Conservation (phyloP, 1,140 invertebrate genomes). For the Calliopsis andreniformis region DNA sequence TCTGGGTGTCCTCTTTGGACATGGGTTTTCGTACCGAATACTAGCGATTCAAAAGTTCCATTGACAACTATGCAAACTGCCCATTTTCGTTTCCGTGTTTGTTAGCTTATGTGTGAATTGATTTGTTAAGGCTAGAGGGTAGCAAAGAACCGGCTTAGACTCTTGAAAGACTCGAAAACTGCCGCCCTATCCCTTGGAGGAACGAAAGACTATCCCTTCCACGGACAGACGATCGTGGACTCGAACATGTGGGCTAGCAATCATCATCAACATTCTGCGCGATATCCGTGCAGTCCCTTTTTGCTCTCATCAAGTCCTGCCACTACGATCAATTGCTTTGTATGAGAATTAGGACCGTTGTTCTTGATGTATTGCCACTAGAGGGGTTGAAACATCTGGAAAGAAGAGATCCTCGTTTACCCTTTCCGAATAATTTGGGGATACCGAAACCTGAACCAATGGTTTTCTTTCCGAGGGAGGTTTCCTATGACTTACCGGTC, state of each 20-base stretch:
- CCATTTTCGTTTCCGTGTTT: slow-evolving; percentile 72
- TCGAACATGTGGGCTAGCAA: slow-evolving; percentile 73
- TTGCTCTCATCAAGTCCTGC: slow-evolving; percentile 53
- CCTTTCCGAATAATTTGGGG: slow-evolving; percentile 15
- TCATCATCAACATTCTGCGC: slow-evolving; percentile 69
- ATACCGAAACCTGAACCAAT: no score
- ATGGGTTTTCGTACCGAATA: not conserved
- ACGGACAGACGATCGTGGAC: slow-evolving; percentile 59
- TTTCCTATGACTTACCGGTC: not conserved
- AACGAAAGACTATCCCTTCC: slow-evolving; percentile 28
- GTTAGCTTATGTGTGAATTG: slow-evolving; percentile 78
- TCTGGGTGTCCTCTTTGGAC: not conserved
- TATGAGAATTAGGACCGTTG: slow-evolving; percentile 30
- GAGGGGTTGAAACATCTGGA: slow-evolving; percentile 59
- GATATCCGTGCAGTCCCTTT: slow-evolving; percentile 61
- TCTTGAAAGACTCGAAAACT: slow-evolving; percentile 73
- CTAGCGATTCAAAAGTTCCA: slow-evolving; percentile 28
- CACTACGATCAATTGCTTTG: slow-evolving; percentile 47
- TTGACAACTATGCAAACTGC: slow-evolving; percentile 63
- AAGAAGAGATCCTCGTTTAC: slow-evolving; percentile 20
- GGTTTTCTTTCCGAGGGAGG: not conserved
- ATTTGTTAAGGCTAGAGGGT: slow-evolving; percentile 71
- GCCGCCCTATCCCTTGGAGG: slow-evolving; percentile 64
- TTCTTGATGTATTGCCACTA: slow-evolving; percentile 43
- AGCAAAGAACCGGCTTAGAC: slow-evolving; percentile 48